These are phyloP conservation scores for Dicentrarchus labrax DNA, from an alignment of 2,113 vertebrate species.

Conservation along the genomic window DNA sequence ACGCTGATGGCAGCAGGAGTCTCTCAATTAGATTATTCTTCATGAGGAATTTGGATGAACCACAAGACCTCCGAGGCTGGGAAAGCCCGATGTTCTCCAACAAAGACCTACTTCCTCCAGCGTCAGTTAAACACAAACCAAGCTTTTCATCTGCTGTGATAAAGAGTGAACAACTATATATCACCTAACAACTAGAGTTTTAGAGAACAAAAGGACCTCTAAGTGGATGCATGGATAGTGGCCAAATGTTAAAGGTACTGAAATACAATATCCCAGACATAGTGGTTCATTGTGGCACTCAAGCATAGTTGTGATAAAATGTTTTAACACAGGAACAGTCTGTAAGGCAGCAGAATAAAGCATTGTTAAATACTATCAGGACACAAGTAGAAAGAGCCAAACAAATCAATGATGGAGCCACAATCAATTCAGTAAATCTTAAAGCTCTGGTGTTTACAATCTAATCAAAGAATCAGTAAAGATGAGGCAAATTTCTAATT, in stretches of 20 bases:
- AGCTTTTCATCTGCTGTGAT: background rate
- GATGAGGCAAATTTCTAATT: too few relatives aligned
- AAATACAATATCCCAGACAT: too few relatives aligned
- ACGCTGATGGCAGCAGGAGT: conserved; percentile 32
- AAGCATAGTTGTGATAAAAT: background rate
- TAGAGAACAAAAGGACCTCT: background rate
- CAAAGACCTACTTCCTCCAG: background rate
- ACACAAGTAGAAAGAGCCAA: background rate
- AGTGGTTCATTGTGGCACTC: background rate
- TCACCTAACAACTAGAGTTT: background rate
- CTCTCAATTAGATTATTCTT: conserved; percentile 45
- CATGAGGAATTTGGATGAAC: conserved; percentile 37
- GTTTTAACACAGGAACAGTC: background rate
- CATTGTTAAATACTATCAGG: background rate
- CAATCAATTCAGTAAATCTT: background rate
- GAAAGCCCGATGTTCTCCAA: background rate
- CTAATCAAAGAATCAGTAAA: too few relatives aligned
- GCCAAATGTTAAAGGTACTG: background rate
- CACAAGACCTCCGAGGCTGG: conserved; percentile 32
- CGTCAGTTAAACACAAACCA: background rate
- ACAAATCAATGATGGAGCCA: background rate
- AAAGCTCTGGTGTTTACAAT: too few relatives aligned
- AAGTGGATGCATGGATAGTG: background rate
- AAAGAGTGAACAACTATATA: background rate
- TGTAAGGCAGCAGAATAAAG: too few relatives aligned